These are phyloP conservation scores for Etheostoma perlongum DNA, from an alignment of 2,797 vertebrate genomes.

Conservation along the genomic window DNA sequence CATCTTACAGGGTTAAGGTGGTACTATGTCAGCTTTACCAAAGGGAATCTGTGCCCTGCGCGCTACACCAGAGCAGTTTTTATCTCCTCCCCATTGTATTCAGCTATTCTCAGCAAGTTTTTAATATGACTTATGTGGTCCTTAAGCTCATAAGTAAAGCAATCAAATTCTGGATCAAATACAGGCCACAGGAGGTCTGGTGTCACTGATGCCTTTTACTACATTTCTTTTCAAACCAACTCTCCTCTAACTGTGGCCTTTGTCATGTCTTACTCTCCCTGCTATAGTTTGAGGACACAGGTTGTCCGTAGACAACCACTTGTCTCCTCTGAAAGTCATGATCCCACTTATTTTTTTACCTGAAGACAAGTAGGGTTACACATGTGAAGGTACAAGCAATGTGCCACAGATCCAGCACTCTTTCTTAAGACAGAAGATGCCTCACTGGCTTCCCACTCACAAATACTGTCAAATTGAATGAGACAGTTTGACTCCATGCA, in stretches of 20 bases:
- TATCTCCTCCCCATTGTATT: conserved; percentile 39
- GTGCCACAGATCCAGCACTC: background rate
- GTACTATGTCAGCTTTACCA: conserved; percentile 31
- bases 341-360: background rate
- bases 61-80: conserved; percentile 25
- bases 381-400: background rate
- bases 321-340: background rate
- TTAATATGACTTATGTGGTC: conserved; percentile 39
- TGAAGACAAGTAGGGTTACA: background rate
- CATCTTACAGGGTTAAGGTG: conserved; percentile 18
- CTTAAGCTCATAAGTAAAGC: conserved; percentile 57
- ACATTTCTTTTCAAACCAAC: too few species aligned
- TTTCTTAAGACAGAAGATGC: conserved; percentile 2
- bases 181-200: conserved; percentile 21
- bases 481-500: too few species aligned
- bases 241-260: background rate
- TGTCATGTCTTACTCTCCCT: background rate
- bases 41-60: conserved; percentile 43
- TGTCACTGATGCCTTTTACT: conserved; percentile 11
- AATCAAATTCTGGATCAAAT: conserved; percentile 29
- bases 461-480: background rate
- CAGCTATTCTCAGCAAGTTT: conserved; percentile 42
- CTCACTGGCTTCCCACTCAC: background rate
- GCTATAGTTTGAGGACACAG: background rate
- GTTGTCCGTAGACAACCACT: background rate